phyloP scores from a whole-genome alignment of 2,888 invertebrate genomes.

The Chouioia cunea region DNA sequence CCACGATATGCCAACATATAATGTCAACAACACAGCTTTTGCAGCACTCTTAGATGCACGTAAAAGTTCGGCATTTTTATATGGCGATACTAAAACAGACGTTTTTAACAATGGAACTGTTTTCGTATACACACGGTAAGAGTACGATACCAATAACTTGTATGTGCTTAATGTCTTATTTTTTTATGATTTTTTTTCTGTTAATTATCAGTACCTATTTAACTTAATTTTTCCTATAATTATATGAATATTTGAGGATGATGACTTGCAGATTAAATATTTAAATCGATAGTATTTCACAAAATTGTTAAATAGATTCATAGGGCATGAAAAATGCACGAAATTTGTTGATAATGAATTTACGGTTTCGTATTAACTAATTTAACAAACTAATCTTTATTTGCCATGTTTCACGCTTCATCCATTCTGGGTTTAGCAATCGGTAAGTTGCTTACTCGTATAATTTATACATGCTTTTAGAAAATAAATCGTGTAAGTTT shows the following conservation, averaged over 20 bases:
- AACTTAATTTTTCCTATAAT: slow-evolving; percentile 10
- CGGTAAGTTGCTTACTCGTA: slow-evolving; percentile 62
- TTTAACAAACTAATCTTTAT: slow-evolving; percentile 54
- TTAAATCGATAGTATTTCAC: too few relatives aligned
- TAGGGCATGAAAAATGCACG: too few relatives aligned
- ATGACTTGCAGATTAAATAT: too few relatives aligned
- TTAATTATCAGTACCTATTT: slow-evolving; percentile 13
- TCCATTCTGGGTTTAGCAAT: slow-evolving; percentile 56
- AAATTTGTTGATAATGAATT: too few relatives aligned
- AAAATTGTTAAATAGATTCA: too few relatives aligned
- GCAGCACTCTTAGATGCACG: slow-evolving; percentile 68
- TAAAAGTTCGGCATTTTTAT: slow-evolving; percentile 74
- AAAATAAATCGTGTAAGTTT: background rate
- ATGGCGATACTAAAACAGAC: slow-evolving; percentile 70
- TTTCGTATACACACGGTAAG: slow-evolving; percentile 79
- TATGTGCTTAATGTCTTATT: background rate
- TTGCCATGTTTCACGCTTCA: slow-evolving; percentile 59
- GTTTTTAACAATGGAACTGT: slow-evolving; percentile 71
- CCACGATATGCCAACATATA: slow-evolving; percentile 63
- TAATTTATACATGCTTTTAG: slow-evolving; percentile 31
- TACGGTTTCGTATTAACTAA: background rate
- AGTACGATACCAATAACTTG: slow-evolving; percentile 2
- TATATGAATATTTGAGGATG: background rate
- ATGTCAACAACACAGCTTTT: slow-evolving; percentile 55
- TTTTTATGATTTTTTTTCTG: slow-evolving; percentile 9